Percentiles rank a stretch among this genome's conserved stretches.
Conservation (phyloP, 2,888 invertebrate species). For the Galerucella calmariensis region DNA sequence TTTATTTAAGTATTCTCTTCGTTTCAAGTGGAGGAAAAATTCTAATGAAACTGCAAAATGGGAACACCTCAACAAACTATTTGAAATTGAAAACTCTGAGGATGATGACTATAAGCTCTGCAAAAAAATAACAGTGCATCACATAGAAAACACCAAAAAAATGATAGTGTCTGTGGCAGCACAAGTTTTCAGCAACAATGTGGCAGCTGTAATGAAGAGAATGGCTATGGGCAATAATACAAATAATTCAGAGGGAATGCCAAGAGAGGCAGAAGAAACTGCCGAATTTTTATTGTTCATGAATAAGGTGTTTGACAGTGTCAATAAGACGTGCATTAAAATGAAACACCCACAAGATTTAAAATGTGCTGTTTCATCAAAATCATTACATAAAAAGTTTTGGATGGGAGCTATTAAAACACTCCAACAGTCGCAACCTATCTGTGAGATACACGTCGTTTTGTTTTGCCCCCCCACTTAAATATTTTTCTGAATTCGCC, state of each 20-base stretch:
- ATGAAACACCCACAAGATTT: too few species aligned
- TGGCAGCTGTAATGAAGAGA: conserved; percentile 10
- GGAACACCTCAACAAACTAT: conserved; percentile 1
- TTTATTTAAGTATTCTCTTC: conserved; percentile 1
- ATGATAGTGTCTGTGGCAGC: too few species aligned
- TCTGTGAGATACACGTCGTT: too few species aligned
- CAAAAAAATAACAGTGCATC: conserved; percentile 16
- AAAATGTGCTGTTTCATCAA: too few species aligned
- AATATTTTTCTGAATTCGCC: too few species aligned
- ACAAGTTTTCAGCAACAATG: too few species aligned
- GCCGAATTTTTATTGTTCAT: conserved; percentile 26
- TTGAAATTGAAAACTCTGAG: conserved; percentile 16
- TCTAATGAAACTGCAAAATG: conserved; percentile 14
- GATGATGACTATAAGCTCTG: conserved; percentile 12
- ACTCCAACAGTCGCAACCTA: too few species aligned
- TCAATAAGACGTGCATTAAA: conserved; percentile 22
- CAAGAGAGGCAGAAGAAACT: conserved; percentile 29
- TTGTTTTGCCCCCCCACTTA: too few species aligned
- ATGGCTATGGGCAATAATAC: conserved; percentile 5
- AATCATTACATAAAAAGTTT: too few species aligned
- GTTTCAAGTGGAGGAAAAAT: not conserved
- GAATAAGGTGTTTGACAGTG: conserved; percentile 41
- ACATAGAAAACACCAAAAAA: not conserved
- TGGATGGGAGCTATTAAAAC: too few species aligned
- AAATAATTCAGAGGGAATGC: too few species aligned